Conservation (phyloP, 2,888 invertebrate genomes). For the Cheilosia grossa region DNA sequence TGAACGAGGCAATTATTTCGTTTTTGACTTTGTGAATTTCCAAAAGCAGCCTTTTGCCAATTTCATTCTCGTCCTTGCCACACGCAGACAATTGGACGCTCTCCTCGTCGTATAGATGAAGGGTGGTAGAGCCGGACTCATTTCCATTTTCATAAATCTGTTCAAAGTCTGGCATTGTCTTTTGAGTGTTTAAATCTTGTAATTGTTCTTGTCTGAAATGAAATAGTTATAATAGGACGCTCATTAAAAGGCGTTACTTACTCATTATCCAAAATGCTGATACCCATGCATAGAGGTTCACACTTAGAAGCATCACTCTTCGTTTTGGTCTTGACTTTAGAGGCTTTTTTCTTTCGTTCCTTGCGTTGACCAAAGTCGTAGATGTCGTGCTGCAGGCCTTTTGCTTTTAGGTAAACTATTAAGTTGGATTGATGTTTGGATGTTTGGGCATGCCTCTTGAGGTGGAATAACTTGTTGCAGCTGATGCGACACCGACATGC, state of each 20-base stretch:
- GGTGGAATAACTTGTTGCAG: slow-evolving; percentile 80
- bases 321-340: slow-evolving; percentile 4
- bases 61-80: slow-evolving; percentile 72
- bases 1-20: slow-evolving; percentile 81
- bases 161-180: slow-evolving; percentile 55
- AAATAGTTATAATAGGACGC: not conserved
- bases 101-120: slow-evolving; percentile 43
- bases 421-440: slow-evolving; percentile 80
- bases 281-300: slow-evolving; percentile 64
- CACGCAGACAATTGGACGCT: not conserved
- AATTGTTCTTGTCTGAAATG: slow-evolving; percentile 37
- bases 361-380: slow-evolving; percentile 58
- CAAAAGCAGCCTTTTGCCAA: slow-evolving; percentile 78
- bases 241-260: slow-evolving; percentile 1
- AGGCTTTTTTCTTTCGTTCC: slow-evolving; percentile 33
- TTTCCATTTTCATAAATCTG: slow-evolving; percentile 9
- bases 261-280: slow-evolving; percentile 37
- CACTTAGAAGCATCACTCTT: slow-evolving; percentile 49
- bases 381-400: slow-evolving; percentile 25
- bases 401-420: slow-evolving; percentile 69
- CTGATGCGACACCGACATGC: slow-evolving; percentile 80
- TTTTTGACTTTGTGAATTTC: slow-evolving; percentile 81
- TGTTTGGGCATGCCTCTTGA: slow-evolving; percentile 80
- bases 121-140: not conserved
- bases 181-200: slow-evolving; percentile 8